Evolutionary conservation across 2,888 invertebrate species (phyloP).

Genomic region (Stomorhina lunata): DNA sequence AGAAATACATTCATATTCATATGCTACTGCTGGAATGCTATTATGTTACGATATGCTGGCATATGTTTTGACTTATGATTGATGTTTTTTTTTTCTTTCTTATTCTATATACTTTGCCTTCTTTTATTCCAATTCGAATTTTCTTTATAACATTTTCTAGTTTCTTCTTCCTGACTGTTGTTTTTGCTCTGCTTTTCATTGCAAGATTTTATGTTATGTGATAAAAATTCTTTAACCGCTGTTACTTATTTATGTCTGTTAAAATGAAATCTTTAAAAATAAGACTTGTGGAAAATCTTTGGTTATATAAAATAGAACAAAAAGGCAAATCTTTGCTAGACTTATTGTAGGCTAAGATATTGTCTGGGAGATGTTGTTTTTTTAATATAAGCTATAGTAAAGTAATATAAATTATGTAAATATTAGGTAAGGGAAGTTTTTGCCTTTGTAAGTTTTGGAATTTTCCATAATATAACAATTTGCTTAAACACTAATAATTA

Average conservation of each 20-base stretch:
- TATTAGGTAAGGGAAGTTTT: too few species aligned
- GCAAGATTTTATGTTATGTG: background rate
- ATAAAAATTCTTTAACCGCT: conserved; percentile 22
- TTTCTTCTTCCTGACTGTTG: conserved; percentile 24
- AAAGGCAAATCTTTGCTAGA: conserved; percentile 14
- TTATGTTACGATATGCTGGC: conserved; percentile 39
- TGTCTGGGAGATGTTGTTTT: background rate
- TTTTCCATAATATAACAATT: too few species aligned
- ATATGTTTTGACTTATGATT: conserved; percentile 66
- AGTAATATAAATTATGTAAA: too few species aligned
- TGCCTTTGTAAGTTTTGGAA: too few species aligned
- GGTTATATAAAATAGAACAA: background rate
- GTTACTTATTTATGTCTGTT: conserved; percentile 35
- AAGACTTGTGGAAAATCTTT: conserved; percentile 11
- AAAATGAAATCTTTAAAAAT: background rate
- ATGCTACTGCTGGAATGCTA: background rate
- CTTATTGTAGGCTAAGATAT: conserved; percentile 12
- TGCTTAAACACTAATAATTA: too few species aligned
- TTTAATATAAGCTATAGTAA: background rate
- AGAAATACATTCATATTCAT: background rate
- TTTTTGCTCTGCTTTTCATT: conserved; percentile 40
- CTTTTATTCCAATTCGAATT: conserved; percentile 10
- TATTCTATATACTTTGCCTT: background rate
- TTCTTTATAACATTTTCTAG: conserved; percentile 17
- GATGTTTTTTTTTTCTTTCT: conserved; percentile 40